Base-by-base conservation (phyloP, 2,113 vertebrate species). In the Lophochroa leadbeateri region DNA sequence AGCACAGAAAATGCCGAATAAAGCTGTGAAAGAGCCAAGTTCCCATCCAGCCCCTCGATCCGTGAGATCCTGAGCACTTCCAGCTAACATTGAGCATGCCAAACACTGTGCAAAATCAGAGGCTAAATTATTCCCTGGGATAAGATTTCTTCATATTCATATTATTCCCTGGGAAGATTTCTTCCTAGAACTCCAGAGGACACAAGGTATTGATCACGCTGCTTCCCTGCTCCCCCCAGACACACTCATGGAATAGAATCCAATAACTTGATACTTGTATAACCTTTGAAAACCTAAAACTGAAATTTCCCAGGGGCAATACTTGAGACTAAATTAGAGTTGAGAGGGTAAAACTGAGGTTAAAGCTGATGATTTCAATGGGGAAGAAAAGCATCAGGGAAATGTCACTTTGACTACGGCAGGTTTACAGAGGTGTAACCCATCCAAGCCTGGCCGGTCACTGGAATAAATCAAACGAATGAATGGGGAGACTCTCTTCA, bases 121-220 rank as follows among this genome's bases (percentile, higher is more conserved):
- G 65, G 19, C 3, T 28, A 23, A 25, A 44, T 25, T 31, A 39
- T 69, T 68, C 83, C 77, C 49, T 2, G 33, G 31, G 78, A 41
- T 41, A 72, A 24, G 31, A 47, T 17, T 81, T 17, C 3, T 41
- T 41, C 9, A 41, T 13, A 41, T 41, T 13, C 41, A 14, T 41
- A 44, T 25, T 31, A 39, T 65, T 68, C 83, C 77, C 49, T 2
- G 33, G 31, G 78, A 72, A 24, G 28, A 47, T 18, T 81, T 19
- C 3, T 41, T 41, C 9, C 6, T 13, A 4, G 35, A 86, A 13
- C 50, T 50, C 80, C 33, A 8, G 14, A 43, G 60, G 60, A 41
- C 1, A 0, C 17, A 7, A 10, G 37, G 20, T 7, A 33, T 13
- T 1, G 33, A 70, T 69, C 69, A 15, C 3, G 0, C 43, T 28